Percentiles rank a stretch among this genome's conserved stretches.
phyloP scores from a whole-genome alignment of 2,113 vertebrate genomes.

The Rhinolophus ferrumequinum region DNA sequence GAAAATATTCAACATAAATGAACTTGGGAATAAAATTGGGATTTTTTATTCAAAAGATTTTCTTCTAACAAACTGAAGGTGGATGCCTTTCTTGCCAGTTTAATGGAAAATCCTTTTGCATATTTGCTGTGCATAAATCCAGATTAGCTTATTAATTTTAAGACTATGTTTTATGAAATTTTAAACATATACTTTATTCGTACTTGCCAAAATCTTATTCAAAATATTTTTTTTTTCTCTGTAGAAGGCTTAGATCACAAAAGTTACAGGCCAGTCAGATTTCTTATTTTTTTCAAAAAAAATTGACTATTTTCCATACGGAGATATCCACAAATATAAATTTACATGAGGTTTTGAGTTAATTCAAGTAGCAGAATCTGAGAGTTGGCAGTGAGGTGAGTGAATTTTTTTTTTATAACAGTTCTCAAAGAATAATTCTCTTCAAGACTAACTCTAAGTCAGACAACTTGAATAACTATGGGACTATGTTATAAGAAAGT shows the following conservation, averaged over 20 bases:
- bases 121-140: not conserved
- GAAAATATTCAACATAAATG: not conserved
- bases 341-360: conserved; percentile 55
- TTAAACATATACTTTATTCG: not conserved
- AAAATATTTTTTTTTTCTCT: not conserved
- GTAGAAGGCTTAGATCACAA: not conserved
- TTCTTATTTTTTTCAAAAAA: conserved; percentile 25
- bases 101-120: not conserved
- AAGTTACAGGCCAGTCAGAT: not conserved
- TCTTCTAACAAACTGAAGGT: not conserved
- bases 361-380: conserved; percentile 55
- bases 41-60: not conserved
- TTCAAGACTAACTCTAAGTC: conserved; percentile 60
- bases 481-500: not conserved
- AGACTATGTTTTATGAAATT: not conserved
- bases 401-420: conserved; percentile 49
- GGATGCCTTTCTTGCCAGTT: not conserved
- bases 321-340: conserved; percentile 44
- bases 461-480: not conserved
- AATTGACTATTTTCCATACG: conserved; percentile 25
- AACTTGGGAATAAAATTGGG: not conserved
- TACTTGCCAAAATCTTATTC: conserved; percentile 25
- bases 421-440: conserved; percentile 59
- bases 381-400: conserved; percentile 60
- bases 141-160: not conserved